Evolutionary conservation across 2,888 invertebrate genomes (phyloP), one percentile per base, ranked within the genome.

Genomic region (Spialia ferax): DNA sequence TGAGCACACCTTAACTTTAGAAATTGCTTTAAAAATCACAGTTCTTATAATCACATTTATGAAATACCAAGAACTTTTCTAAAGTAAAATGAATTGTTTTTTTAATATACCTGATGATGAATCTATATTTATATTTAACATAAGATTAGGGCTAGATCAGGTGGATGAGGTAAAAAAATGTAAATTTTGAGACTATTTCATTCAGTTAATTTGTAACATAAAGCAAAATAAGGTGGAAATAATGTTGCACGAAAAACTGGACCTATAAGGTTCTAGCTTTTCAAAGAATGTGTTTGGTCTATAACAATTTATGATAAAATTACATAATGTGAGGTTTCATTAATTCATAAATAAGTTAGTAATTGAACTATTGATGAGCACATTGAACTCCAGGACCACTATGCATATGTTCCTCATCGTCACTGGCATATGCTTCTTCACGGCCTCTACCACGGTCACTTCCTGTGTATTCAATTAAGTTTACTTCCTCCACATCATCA

Each of bases 401-500:
- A 73, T 94, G 94, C 84, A 94, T 91, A 59, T 95, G 94, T 78
- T 93, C 94, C 45, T 94, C 94, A 75, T 95, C 95, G 73, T 96
- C 96, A 81, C 96, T 96, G 66, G 96, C 96, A 81, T 97, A 97
- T 0, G 96, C 96, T 80, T 97, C 96, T 70, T 96, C 95, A 1
- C 96, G 90, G 6, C 85, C 86, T 38, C 94, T 87, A 56, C 91
- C 87, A 69, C 94, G 91, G 61, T 95, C 95, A 74, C 94, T 94
- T 0, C 96, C 95, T 73, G 96, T 96, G 76, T 96, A 96, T 70
- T 98, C 97, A 75, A 95, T 94, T 82, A 99, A 89, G 80, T 96
- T 96, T 0, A 97, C 98, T 85, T 98, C 98, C 84, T 98, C 98
- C 0, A 97, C 97, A 81, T 97, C 95, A 60, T 97, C 97, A 5